Base-by-base conservation (phyloP, 2,797 vertebrate species). In the Rhinella marina region DNA sequence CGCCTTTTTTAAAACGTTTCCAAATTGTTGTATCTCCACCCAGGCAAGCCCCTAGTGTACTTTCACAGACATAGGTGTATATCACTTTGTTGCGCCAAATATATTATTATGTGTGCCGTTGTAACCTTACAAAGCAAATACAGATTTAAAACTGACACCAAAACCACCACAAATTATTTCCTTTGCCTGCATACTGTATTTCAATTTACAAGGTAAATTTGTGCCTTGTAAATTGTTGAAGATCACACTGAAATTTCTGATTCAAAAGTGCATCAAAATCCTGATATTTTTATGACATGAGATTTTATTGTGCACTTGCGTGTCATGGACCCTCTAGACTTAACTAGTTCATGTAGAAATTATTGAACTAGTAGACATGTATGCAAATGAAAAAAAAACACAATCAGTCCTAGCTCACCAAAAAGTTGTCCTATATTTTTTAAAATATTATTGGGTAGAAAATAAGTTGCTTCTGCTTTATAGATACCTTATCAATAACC, bases 401-500 rank as follows among this genome's bases (percentile, higher is more conserved):
- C 32, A 32, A 17, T 11, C 72, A 48, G 11, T 52, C 13, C 6
- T 76, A 52, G n/a, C n/a, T 54, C 25, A 0, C 12, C 16, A 13
- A 52, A 77, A 76, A 76, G 1, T 23, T 54, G 8, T 48, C 23
- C 32, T 70, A 27, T 17, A 70, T 27, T 17, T 6, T 73, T 66
- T 12, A 41, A 41, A 73, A 17, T 41, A 54, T 54, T 75, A 50
- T 75, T 21, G 23, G 7, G 23, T 10, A 54, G 6, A 54, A n/a
- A n/a, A 77, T 77, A 11, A 52, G 50, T 25, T 76, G 23, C n/a
- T 54, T 23, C 23, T 25, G n/a, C 54, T 77, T 54, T 13, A 77
- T 14, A 54, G n/a, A 77, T 77, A 54, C 7, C 11, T 77, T 77
- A 77, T 77, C 50, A 77, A 77, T 77, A 77, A 52, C 50, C 25